phyloP scores from a whole-genome alignment of 1,140 invertebrate genomes.

The Theocolax elegans region DNA sequence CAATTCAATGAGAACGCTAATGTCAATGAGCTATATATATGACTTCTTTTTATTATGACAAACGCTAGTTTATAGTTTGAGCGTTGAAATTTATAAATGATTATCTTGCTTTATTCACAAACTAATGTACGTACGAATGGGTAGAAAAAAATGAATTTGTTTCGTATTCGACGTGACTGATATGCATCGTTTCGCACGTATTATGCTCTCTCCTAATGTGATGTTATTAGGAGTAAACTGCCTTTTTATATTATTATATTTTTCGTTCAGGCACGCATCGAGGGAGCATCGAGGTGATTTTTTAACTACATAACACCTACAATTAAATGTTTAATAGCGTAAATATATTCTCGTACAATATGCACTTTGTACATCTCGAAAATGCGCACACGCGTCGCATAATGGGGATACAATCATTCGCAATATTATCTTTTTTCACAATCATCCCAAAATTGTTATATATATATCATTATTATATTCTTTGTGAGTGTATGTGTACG shows the following conservation, averaged over 20 bases:
- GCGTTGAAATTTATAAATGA: neutral
- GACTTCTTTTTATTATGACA: neutral
- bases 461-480: conserved; percentile 19
- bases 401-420: conserved; percentile 26
- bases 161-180: conserved; percentile 27
- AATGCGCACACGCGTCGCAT: conserved; percentile 19
- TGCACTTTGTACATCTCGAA: conserved; percentile 47
- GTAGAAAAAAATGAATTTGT: conserved; percentile 25
- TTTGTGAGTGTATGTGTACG: conserved; percentile 28
- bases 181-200: conserved; percentile 38
- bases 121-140: neutral
- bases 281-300: conserved; percentile 37
- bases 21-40: neutral
- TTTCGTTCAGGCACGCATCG: conserved; percentile 16
- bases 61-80: conserved; percentile 11
- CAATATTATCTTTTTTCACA: conserved; percentile 22
- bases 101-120: neutral
- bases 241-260: too few relatives aligned
- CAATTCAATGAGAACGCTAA: conserved; percentile 13
- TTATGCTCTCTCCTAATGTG: conserved; percentile 22
- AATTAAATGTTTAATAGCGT: conserved; percentile 43
- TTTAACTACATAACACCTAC: conserved; percentile 41
- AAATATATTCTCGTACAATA: conserved; percentile 44
- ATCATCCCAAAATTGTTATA: conserved; percentile 19
- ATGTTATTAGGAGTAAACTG: conserved; percentile 19